phyloP scores from a whole-genome alignment of 2,113 vertebrate genomes.

The Ellobius talpinus region DNA sequence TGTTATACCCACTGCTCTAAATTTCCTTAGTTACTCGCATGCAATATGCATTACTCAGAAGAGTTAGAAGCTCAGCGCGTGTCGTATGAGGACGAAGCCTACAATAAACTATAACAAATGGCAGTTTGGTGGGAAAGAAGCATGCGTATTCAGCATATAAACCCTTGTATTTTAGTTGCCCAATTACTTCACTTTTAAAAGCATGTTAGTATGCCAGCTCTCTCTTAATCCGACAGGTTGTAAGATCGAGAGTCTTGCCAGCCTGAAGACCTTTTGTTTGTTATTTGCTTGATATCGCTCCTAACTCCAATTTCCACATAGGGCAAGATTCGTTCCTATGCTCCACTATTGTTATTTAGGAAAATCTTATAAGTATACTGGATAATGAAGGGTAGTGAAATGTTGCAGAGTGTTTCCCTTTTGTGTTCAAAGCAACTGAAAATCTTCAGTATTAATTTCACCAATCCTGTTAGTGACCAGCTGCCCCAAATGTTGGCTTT shows the following conservation, averaged over 20 bases:
- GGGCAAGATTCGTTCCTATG: slow-evolving; percentile 56
- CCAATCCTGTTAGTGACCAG: neutral
- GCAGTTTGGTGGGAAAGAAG: slow-evolving; percentile 67
- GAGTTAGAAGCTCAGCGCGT: neutral
- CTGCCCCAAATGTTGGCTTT: neutral
- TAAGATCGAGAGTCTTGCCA: slow-evolving; percentile 66
- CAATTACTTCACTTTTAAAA: slow-evolving; percentile 78
- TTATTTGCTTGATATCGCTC: slow-evolving; percentile 58
- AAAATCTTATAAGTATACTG: neutral
- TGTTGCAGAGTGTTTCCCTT: neutral
- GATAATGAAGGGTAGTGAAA: neutral
- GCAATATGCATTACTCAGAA: slow-evolving; percentile 31
- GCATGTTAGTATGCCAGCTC: slow-evolving; percentile 60
- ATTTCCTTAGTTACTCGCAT: slow-evolving; percentile 9
- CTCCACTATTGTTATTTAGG: slow-evolving; percentile 38
- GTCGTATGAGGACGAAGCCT: slow-evolving; percentile 17
- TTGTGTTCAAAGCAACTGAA: neutral
- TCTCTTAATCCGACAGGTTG: slow-evolving; percentile 68
- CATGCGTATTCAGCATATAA: slow-evolving; percentile 70
- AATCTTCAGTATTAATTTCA: neutral
- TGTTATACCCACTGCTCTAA: neutral
- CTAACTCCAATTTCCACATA: slow-evolving; percentile 65
- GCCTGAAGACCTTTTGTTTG: slow-evolving; percentile 64
- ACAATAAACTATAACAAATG: slow-evolving; percentile 58
- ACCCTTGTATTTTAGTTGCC: slow-evolving; percentile 65